Percentiles rank a stretch among this genome's conserved stretches.
Conservation (phyloP, 2,113 vertebrate species). For the Anolis sagrei region DNA sequence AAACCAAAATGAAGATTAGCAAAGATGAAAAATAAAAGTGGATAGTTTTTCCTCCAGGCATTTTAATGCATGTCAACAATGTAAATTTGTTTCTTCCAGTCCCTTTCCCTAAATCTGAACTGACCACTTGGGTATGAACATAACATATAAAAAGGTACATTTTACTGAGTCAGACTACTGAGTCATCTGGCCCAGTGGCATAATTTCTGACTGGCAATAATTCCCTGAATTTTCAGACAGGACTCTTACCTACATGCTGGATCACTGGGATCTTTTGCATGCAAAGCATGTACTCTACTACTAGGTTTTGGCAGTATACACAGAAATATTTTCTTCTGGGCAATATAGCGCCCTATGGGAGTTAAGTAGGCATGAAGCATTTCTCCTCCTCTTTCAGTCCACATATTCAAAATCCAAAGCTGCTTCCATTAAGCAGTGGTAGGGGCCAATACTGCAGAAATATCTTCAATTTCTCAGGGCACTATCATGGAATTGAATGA, state of each 20-base stretch:
- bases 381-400: neutral
- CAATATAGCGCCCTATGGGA: neutral
- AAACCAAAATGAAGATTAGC: slow-evolving; percentile 29
- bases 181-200: too few relatives aligned
- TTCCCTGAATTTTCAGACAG: too few relatives aligned
- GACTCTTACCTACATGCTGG: too few relatives aligned
- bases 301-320: neutral
- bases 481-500: neutral
- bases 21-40: neutral
- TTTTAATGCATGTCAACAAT: neutral
- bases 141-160: neutral
- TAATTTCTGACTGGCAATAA: too few relatives aligned
- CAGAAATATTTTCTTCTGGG: neutral
- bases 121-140: neutral
- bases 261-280: too few relatives aligned
- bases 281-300: too few relatives aligned
- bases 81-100: neutral
- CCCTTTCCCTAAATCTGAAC: neutral
- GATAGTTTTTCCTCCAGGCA: neutral
- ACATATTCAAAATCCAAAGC: neutral
- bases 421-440: neutral
- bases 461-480: too few relatives aligned
- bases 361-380: neutral
- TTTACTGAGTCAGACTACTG: neutral
- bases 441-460: neutral